A percentile compares a stretch with the other conserved stretches of the same genome.
Evolutionary conservation across 2,888 invertebrate genomes (phyloP).

Genomic region (Germaria angustata): DNA sequence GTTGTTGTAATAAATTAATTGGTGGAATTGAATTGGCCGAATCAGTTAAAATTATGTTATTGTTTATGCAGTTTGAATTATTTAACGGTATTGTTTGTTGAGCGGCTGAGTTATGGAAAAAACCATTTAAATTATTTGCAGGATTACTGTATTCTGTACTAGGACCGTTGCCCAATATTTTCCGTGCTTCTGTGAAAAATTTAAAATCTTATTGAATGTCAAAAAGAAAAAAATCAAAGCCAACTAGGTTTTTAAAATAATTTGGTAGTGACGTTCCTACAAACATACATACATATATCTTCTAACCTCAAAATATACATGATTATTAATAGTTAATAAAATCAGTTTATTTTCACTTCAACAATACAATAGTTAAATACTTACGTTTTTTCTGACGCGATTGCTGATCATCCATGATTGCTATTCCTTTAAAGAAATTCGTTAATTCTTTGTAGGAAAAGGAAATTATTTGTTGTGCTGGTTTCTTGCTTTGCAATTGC

Average conservation of each 20-base stretch:
- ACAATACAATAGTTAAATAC: background rate
- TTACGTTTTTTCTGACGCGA: conserved; percentile 50
- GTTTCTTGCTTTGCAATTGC: background rate
- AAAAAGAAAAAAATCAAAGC: conserved; percentile 29
- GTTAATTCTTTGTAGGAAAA: conserved; percentile 45
- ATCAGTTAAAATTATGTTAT: conserved; percentile 13
- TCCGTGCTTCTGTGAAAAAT: conserved; percentile 68
- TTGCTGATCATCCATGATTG: conserved; percentile 43
- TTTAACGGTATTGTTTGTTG: background rate
- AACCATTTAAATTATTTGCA: background rate
- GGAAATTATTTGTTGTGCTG: conserved; percentile 58
- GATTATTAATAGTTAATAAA: conserved; percentile 1
- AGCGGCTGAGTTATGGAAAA: background rate
- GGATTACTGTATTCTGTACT: conserved; percentile 1
- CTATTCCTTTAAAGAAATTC: conserved; percentile 5
- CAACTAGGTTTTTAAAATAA: conserved; percentile 25
- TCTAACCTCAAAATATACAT: conserved; percentile 32
- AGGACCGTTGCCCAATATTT: conserved; percentile 71
- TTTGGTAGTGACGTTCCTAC: background rate
- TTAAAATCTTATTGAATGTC: conserved; percentile 6
- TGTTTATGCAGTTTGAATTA: background rate
- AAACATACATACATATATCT: too few species aligned
- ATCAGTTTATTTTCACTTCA: background rate
- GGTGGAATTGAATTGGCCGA: background rate
- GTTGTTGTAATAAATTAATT: conserved; percentile 57